phyloP scores from a whole-genome alignment of 1,140 invertebrate species.

The Saxidomus purpurata region DNA sequence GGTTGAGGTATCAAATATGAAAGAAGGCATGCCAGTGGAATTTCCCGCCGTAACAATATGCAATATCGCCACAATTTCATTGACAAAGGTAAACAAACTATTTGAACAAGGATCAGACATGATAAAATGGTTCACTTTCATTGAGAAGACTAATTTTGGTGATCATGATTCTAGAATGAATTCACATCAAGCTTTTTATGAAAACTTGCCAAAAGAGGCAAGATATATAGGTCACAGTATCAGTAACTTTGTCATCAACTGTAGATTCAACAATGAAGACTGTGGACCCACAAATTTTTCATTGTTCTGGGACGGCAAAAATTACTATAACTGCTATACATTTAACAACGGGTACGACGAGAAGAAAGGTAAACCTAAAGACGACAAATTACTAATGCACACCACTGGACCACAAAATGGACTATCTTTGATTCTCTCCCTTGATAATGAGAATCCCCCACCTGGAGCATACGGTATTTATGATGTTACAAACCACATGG shows the following conservation, averaged over 20 bases:
- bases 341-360: conserved; percentile 78
- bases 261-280: conserved; percentile 79
- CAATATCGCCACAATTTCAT: conserved; percentile 82
- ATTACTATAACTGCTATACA: conserved; percentile 84
- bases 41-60: conserved; percentile 83
- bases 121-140: conserved; percentile 77
- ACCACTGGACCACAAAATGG: conserved; percentile 83
- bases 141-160: conserved; percentile 72
- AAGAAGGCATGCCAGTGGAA: conserved; percentile 83
- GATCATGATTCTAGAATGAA: conserved; percentile 74
- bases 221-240: conserved; percentile 78
- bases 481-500: conserved; percentile 80
- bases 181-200: conserved; percentile 81
- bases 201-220: conserved; percentile 79
- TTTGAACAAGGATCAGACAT: conserved; percentile 67
- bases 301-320: conserved; percentile 81
- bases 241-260: conserved; percentile 79
- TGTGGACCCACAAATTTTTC: conserved; percentile 80
- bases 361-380: conserved; percentile 66
- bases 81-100: conserved; percentile 75
- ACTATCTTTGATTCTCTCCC: conserved; percentile 80
- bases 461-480: conserved; percentile 81
- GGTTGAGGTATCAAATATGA: conserved; percentile 83
- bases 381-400: conserved; percentile 78
- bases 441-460: conserved; percentile 83